phyloP scores from a whole-genome alignment of 35 echinoderm and acorn worm species.

The Apostichopus parvimensis region DNA sequence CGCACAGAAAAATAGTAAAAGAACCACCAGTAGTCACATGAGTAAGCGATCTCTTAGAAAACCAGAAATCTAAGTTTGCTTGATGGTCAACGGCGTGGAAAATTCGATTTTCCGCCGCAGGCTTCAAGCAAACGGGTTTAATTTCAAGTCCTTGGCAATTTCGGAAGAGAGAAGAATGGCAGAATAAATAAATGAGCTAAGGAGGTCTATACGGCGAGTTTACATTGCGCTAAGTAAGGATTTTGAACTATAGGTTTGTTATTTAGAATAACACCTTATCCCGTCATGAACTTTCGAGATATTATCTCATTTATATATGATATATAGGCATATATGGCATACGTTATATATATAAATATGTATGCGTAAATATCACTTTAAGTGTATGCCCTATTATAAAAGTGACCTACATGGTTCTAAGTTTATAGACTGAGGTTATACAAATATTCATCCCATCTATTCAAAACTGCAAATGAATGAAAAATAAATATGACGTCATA shows the following conservation, averaged over 20 bases:
- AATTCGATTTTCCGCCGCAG: slow-evolving; percentile 56
- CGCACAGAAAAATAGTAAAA: not conserved
- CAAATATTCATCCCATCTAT: not conserved
- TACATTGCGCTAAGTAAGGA: slow-evolving; percentile 22
- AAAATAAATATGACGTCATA: slow-evolving; percentile 11
- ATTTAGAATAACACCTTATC: not conserved
- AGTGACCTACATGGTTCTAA: not conserved
- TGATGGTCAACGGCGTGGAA: slow-evolving; percentile 54
- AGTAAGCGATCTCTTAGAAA: not conserved
- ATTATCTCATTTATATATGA: too few relatives aligned
- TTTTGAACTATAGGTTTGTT: slow-evolving; percentile 24
- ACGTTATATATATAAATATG: not conserved
- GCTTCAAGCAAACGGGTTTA: slow-evolving; percentile 41
- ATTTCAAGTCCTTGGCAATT: slow-evolving; percentile 26
- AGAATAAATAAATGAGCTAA: slow-evolving; percentile 45
- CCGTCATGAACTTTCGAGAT: not conserved
- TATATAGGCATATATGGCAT: too few relatives aligned
- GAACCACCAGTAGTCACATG: not conserved
- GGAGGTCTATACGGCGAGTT: slow-evolving; percentile 10
- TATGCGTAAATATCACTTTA: not conserved
- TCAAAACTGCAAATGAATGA: slow-evolving; percentile 5
- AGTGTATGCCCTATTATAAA: not conserved
- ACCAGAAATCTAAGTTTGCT: not conserved
- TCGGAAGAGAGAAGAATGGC: slow-evolving; percentile 24
- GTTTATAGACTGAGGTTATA: not conserved